These are phyloP conservation scores for Tetanocera ferruginea DNA, from an alignment of 2,888 invertebrate species.

Conservation along the genomic window DNA sequence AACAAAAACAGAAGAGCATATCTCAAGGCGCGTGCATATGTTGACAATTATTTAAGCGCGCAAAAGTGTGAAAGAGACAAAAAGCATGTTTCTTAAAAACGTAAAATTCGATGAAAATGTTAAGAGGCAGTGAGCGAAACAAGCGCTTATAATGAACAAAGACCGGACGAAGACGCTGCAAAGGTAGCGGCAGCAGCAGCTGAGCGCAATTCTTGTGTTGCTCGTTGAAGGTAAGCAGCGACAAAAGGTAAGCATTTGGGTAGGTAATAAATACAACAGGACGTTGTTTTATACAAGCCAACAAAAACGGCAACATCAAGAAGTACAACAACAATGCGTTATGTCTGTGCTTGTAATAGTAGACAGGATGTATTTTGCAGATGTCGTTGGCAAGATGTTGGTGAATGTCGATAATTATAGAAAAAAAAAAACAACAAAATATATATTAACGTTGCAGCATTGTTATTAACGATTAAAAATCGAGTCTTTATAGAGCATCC, in stretches of 20 bases:
- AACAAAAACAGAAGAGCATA: background rate
- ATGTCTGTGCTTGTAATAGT: no score
- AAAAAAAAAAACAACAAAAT: no score
- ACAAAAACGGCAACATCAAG: background rate
- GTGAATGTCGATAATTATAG: no score
- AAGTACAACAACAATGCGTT: background rate
- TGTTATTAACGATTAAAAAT: no score
- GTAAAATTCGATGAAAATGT: background rate
- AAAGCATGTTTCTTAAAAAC: background rate
- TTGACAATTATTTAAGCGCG: constrained; percentile 21
- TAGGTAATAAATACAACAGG: no score
- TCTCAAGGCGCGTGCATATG: constrained; percentile 11
- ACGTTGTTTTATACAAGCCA: background rate
- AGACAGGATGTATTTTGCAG: no score
- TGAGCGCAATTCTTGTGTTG: no score
- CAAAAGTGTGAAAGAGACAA: background rate
- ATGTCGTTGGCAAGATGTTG: no score
- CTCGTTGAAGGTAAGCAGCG: no score
- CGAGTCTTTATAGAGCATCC: no score
- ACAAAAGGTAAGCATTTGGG: no score
- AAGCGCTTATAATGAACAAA: background rate
- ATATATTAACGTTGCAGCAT: no score
- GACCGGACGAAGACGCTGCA: background rate
- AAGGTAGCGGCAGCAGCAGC: background rate
- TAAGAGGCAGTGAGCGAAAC: background rate